Conservation (phyloP, 2,113 vertebrate species). For the Gallinago paraguaiae region DNA sequence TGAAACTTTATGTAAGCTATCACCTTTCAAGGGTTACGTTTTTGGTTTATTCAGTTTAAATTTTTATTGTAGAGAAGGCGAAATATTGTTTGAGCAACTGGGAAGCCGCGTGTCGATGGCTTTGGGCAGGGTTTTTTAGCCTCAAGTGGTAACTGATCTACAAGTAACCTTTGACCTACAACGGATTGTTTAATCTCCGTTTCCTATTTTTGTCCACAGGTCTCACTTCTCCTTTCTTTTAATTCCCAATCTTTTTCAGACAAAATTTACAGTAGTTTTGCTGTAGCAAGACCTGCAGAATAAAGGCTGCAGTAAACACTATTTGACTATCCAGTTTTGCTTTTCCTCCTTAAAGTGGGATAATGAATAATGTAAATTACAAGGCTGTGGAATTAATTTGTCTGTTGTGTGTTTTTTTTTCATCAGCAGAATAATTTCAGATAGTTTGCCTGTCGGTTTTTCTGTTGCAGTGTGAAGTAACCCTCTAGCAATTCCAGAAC, state of each 20-base stretch:
- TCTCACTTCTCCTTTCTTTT: slow-evolving; percentile 26
- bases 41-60: neutral
- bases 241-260: neutral
- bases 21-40: neutral
- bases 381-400: neutral
- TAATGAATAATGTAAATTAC: neutral
- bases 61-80: neutral
- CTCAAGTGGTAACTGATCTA: slow-evolving; percentile 26
- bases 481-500: neutral
- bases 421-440: neutral
- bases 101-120: neutral
- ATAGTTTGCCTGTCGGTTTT: neutral
- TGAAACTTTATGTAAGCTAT: neutral
- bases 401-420: neutral
- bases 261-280: neutral
- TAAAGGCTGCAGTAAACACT: neutral
- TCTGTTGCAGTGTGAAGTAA: neutral
- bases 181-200: slow-evolving; percentile 38
- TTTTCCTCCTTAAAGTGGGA: neutral
- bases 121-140: neutral
- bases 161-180: slow-evolving; percentile 57
- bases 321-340: neutral
- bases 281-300: neutral
- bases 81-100: neutral
- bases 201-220: slow-evolving; percentile 44